Conservation (phyloP, 2,113 vertebrate genomes). For the Axis porcinus region DNA sequence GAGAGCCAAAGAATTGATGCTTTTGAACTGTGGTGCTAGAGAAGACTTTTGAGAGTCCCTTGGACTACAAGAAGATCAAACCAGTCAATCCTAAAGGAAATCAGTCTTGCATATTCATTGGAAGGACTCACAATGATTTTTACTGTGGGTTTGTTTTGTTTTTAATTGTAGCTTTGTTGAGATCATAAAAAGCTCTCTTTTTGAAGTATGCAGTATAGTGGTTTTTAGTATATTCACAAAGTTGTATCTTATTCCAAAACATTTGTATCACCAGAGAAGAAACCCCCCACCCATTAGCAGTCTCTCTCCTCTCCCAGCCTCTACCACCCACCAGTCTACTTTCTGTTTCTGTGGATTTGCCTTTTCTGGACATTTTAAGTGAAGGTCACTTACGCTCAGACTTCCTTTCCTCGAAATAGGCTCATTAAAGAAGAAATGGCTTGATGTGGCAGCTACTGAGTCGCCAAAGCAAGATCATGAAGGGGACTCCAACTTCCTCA, state of each 20-base stretch:
- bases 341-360: too few species aligned
- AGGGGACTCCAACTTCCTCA: neutral
- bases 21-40: neutral
- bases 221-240: too few species aligned
- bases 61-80: neutral
- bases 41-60: neutral
- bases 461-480: neutral
- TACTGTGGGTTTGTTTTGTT: too few species aligned
- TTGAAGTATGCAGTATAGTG: too few species aligned
- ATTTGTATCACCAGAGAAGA: too few species aligned
- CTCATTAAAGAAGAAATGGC: neutral
- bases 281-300: too few species aligned
- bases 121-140: neutral
- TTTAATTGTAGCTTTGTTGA: too few species aligned
- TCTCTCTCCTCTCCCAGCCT: too few species aligned
- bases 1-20: neutral
- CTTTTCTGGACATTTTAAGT: too few species aligned
- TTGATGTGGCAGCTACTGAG: neutral
- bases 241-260: too few species aligned
- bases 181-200: too few species aligned
- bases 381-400: neutral
- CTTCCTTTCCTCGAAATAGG: neutral
- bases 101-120: neutral
- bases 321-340: too few species aligned
- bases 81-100: neutral